phyloP scores from a whole-genome alignment of 2,888 invertebrate species.

The Ptilodon capucinus region DNA sequence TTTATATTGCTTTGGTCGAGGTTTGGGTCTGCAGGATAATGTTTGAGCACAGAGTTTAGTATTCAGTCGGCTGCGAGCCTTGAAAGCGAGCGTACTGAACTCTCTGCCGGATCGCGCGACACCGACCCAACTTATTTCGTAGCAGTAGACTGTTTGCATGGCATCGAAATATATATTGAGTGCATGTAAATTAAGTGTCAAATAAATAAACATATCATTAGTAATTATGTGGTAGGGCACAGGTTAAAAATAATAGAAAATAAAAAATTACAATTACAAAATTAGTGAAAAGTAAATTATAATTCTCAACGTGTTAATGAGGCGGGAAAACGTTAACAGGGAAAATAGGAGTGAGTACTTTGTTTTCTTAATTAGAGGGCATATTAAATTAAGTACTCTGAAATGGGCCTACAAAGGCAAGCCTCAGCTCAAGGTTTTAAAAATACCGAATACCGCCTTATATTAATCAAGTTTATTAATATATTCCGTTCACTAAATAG shows the following conservation, averaged over 20 bases:
- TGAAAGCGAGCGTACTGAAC: slow-evolving; percentile 51
- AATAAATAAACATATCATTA: neutral
- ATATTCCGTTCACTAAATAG: neutral
- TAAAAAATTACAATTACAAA: neutral
- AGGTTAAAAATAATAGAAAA: neutral
- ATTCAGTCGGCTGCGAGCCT: slow-evolving; percentile 74
- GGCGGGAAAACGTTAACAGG: slow-evolving; percentile 1
- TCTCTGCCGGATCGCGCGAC: slow-evolving; percentile 35
- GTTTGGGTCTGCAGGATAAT: slow-evolving; percentile 44
- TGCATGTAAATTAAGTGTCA: slow-evolving; percentile 13
- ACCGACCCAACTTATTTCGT: slow-evolving; percentile 71
- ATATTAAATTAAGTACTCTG: neutral
- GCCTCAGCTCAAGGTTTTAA: no score
- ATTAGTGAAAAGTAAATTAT: slow-evolving; percentile 2
- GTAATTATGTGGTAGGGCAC: no score
- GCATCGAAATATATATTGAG: slow-evolving; percentile 12
- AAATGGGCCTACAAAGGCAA: no score
- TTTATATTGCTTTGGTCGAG: slow-evolving; percentile 37
- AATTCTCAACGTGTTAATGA: slow-evolving; percentile 1
- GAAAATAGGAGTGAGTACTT: slow-evolving; percentile 2
- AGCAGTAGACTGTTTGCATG: slow-evolving; percentile 28
- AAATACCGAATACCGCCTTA: no score
- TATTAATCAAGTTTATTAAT: neutral
- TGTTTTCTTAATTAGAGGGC: neutral
- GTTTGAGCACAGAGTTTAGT: slow-evolving; percentile 53